Evolutionary conservation across 2,113 vertebrate species (phyloP).

Genomic region (Oncorhynchus tshawytscha): DNA sequence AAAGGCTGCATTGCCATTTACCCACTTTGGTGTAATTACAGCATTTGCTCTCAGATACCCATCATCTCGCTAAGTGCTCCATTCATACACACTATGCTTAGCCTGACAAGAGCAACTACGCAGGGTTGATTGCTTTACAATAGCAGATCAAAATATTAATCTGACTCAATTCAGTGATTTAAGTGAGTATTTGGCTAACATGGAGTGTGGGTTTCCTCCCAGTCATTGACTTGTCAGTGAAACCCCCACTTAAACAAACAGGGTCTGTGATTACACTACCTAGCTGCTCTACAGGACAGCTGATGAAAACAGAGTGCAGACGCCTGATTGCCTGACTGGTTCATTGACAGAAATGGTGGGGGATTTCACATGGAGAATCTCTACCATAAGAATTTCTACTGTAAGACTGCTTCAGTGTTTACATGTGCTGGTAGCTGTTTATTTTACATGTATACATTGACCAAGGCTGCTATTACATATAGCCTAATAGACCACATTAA

Average conservation of each 20-base stretch:
- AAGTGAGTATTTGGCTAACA: constrained; percentile 54
- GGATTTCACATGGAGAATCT: constrained; percentile 13
- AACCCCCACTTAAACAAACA: constrained; percentile 34
- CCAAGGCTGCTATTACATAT: neutral
- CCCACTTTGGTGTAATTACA: constrained; percentile 72
- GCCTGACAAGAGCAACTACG: constrained; percentile 56
- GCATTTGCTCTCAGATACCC: constrained; percentile 64
- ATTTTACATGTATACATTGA: neutral
- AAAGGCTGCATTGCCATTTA: constrained; percentile 69
- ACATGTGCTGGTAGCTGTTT: neutral
- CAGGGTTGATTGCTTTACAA: constrained; percentile 64
- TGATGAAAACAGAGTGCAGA: constrained; percentile 19
- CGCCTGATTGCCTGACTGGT: constrained; percentile 27
- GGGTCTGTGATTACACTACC: constrained; percentile 28
- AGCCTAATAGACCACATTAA: neutral
- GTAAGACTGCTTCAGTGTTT: constrained; percentile 9
- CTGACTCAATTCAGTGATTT: constrained; percentile 50
- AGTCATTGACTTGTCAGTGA: constrained; percentile 54
- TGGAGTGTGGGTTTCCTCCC: constrained; percentile 26
- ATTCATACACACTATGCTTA: constrained; percentile 62
- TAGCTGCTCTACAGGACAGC: constrained; percentile 27
- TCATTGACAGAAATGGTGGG: neutral
- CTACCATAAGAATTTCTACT: constrained; percentile 3
- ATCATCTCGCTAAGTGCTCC: constrained; percentile 64
- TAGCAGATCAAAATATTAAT: constrained; percentile 63